Percentiles rank a stretch among this genome's conserved stretches.
phyloP scores from a whole-genome alignment of 2,888 invertebrate species.

The Andrena trimmerana region DNA sequence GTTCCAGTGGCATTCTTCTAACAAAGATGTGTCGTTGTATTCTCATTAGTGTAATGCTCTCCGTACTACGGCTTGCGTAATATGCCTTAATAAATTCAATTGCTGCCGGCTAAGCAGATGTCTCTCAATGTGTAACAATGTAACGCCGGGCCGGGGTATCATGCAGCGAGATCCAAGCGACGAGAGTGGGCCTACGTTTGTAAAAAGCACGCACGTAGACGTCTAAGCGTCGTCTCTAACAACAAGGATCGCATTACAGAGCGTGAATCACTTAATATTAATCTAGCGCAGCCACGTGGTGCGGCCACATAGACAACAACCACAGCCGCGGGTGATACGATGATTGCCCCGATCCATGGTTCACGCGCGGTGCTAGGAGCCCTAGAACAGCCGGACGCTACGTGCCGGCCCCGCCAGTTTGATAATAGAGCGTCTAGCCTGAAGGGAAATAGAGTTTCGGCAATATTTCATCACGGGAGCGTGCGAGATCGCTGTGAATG shows the following conservation, averaged over 20 bases:
- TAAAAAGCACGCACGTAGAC: constrained; percentile 39
- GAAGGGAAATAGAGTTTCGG: constrained; percentile 30
- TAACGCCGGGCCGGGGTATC: constrained; percentile 24
- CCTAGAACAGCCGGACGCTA: constrained; percentile 53
- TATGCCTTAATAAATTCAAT: constrained; percentile 60
- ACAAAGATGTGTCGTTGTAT: constrained; percentile 45
- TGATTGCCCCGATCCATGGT: constrained; percentile 59
- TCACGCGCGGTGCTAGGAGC: constrained; percentile 49
- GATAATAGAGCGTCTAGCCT: constrained; percentile 16
- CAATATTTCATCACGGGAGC: not conserved
- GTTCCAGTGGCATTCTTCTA: constrained; percentile 39
- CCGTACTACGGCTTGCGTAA: constrained; percentile 55
- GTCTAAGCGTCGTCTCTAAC: constrained; percentile 62
- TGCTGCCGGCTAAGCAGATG: constrained; percentile 50
- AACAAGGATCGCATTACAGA: constrained; percentile 62
- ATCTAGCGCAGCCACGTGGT: constrained; percentile 62
- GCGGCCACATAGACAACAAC: constrained; percentile 54
- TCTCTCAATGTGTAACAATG: constrained; percentile 34
- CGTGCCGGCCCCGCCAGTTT: constrained; percentile 40
- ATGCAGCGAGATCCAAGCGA: constrained; percentile 30
- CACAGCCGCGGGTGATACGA: constrained; percentile 54
- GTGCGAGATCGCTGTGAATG: too few species aligned
- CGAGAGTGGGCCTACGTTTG: constrained; percentile 38
- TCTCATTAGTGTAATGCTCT: constrained; percentile 56
- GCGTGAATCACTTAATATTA: constrained; percentile 69